Percentiles rank a stretch among this genome's conserved stretches.
These are phyloP conservation scores for Holacanthella duospinosa DNA, from an alignment of 2,888 invertebrate genomes.

Conservation along the genomic window DNA sequence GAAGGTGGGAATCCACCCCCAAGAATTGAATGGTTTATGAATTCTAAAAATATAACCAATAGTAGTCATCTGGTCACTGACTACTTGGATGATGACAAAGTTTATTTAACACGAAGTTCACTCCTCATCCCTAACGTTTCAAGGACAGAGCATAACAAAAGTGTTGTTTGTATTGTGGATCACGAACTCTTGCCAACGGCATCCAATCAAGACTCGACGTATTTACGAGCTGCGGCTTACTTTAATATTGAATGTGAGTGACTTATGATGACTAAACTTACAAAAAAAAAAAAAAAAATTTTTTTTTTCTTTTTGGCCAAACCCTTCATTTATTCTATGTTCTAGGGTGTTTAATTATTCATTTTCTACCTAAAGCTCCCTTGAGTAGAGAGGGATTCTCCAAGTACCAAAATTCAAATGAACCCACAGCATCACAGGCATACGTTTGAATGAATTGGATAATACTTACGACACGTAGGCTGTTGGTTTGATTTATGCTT, in stretches of 20 bases:
- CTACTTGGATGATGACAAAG: slow-evolving; percentile 36
- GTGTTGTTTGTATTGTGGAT: slow-evolving; percentile 66
- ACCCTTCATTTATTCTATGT: no score
- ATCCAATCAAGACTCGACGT: slow-evolving; percentile 40
- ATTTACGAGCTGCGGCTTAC: slow-evolving; percentile 41
- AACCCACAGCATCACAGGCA: no score
- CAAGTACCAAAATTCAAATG: no score
- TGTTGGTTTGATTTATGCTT: no score
- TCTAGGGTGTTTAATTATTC: no score
- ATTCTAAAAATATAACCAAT: slow-evolving; percentile 34
- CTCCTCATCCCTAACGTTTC: slow-evolving; percentile 62
- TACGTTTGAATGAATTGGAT: no score
- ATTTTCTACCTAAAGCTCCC: no score
- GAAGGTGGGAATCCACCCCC: slow-evolving; percentile 34
- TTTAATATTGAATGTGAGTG: slow-evolving; percentile 60
- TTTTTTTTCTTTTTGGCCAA: no score
- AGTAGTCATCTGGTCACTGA: slow-evolving; percentile 29
- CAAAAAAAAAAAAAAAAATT: no score
- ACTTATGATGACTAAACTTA: no score
- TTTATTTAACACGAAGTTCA: slow-evolving; percentile 46
- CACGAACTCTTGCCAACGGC: slow-evolving; percentile 54
- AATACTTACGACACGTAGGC: no score
- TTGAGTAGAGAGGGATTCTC: no score
- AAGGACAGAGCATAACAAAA: slow-evolving; percentile 75
- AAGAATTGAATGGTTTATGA: slow-evolving; percentile 33